A percentile compares a stretch with the other conserved stretches of the same genome.
Conservation (phyloP, 2,113 vertebrate genomes). For the Nesogale talazaci region DNA sequence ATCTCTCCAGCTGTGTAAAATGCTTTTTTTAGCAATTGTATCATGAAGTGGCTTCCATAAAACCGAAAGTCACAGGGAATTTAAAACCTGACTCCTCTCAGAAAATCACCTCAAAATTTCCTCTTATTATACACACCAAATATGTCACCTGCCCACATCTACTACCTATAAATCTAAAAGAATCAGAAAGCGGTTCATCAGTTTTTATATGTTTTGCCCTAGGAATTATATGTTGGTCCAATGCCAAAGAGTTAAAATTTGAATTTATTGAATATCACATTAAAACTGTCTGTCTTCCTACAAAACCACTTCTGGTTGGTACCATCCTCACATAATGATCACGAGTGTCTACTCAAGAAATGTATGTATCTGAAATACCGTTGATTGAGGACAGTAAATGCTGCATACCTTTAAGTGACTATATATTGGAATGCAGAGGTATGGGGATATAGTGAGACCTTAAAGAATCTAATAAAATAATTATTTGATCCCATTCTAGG, state of each 20-base stretch:
- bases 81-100: background rate
- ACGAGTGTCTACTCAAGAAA: conserved; percentile 32
- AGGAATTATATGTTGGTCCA: background rate
- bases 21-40: background rate
- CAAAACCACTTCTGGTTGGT: background rate
- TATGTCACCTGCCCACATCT: background rate
- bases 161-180: background rate
- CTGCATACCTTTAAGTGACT: background rate
- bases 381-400: background rate
- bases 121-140: background rate
- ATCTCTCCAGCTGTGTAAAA: conserved; percentile 35
- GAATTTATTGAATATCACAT: background rate
- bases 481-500: background rate
- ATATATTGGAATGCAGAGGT: background rate
- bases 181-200: background rate
- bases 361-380: background rate
- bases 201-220: background rate
- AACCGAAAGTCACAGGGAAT: background rate
- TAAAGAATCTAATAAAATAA: background rate
- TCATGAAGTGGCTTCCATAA: background rate
- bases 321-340: background rate
- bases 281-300: background rate
- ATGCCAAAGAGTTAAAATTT: background rate
- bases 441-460: background rate
- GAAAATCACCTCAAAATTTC: conserved; percentile 7